Evolutionary conservation across 2,797 vertebrate genomes (phyloP).

Genomic region (Psittacula echo): DNA sequence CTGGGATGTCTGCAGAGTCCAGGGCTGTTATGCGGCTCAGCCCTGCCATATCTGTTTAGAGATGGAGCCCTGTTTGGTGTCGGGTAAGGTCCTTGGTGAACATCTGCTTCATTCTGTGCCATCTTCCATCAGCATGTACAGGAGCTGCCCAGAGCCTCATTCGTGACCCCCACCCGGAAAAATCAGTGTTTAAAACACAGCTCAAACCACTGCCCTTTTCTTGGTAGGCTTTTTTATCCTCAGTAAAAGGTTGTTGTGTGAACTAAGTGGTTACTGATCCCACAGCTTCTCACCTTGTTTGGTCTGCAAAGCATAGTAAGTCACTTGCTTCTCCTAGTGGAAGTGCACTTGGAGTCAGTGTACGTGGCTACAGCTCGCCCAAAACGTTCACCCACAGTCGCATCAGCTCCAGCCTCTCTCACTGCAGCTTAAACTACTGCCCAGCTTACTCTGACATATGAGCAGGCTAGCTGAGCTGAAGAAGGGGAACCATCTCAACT

Average conservation of each 20-base stretch:
- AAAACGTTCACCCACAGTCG: neutral
- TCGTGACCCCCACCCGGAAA: neutral
- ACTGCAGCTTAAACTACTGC: neutral
- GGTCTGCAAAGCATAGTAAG: neutral
- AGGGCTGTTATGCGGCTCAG: neutral
- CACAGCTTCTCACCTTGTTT: neutral
- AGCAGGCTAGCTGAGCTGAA: neutral
- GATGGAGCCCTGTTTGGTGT: neutral
- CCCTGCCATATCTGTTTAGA: rapidly evolving
- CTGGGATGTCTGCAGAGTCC: neutral
- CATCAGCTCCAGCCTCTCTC: neutral
- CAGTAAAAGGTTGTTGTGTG: neutral
- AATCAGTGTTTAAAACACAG: neutral
- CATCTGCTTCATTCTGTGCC: neutral
- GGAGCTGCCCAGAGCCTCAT: neutral
- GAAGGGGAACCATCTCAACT: neutral
- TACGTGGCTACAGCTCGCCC: rapidly evolving
- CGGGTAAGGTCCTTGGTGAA: neutral
- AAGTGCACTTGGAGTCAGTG: neutral
- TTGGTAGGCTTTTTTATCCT: neutral
- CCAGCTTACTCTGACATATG: neutral
- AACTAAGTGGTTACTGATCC: neutral
- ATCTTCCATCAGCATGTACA: neutral
- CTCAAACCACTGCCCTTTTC: neutral
- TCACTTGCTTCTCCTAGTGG: neutral